Percentiles rank a stretch among this genome's conserved stretches.
Conservation (phyloP, 30 jellyfish, hydroid and myxozoan species). For the Pelagia noctiluca region DNA sequence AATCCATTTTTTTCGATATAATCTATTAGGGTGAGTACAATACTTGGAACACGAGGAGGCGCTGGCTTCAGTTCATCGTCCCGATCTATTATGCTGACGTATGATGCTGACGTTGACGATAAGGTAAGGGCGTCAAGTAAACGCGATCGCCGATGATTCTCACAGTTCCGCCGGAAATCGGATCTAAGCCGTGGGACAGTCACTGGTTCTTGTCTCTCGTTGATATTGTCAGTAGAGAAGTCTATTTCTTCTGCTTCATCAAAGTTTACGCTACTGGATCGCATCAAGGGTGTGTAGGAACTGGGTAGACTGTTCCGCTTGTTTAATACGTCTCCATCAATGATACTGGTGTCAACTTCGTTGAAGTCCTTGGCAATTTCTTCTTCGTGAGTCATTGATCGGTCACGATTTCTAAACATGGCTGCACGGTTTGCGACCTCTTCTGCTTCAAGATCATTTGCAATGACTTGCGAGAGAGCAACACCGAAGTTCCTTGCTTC, state of each 20-base stretch:
- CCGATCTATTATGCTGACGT: slow-evolving; percentile 86
- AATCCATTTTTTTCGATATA: slow-evolving; percentile 81
- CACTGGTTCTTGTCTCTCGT: not conserved
- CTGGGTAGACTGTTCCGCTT: slow-evolving; percentile 55
- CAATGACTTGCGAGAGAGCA: slow-evolving; percentile 89
- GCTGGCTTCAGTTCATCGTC: slow-evolving; percentile 87
- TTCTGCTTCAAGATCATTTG: slow-evolving; percentile 83
- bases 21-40: slow-evolving; percentile 71
- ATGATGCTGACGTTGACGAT: slow-evolving; percentile 97
- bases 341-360: slow-evolving; percentile 9
- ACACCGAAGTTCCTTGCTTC: slow-evolving; percentile 74
- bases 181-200: slow-evolving; percentile 70
- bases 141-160: slow-evolving; percentile 80
- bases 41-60: slow-evolving; percentile 87
- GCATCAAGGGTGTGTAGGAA: slow-evolving; percentile 35
- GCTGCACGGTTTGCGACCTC: slow-evolving; percentile 55
- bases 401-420: slow-evolving; percentile 45
- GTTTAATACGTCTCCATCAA: slow-evolving; percentile 19
- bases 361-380: slow-evolving; percentile 27
- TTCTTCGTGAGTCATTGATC: slow-evolving; percentile 50
- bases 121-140: slow-evolving; percentile 90
- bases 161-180: slow-evolving; percentile 70
- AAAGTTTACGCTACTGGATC: slow-evolving; percentile 55
- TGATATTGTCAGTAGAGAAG: not conserved
- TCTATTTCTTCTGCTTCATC: slow-evolving; percentile 50